Conservation (phyloP, 2,888 invertebrate species). For the Apamea anceps region DNA sequence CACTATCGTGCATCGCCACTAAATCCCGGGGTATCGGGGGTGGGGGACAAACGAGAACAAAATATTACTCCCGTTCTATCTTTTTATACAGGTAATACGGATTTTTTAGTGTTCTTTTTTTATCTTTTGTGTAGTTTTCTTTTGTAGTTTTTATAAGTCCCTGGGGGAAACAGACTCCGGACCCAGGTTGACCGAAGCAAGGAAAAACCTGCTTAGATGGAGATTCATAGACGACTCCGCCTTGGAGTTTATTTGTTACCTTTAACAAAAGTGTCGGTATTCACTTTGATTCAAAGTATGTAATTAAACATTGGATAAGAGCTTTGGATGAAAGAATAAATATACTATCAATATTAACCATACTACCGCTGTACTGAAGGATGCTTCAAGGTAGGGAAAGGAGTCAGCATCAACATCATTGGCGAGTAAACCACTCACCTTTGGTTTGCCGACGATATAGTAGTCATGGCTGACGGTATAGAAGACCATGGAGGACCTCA, state of each 20-base stretch:
- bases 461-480: no score
- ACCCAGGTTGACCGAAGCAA: no score
- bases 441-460: no score
- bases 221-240: no score
- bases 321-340: background rate
- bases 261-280: background rate
- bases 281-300: background rate
- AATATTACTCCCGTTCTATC: constrained; percentile 25
- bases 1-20: constrained; percentile 55
- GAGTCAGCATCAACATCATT: no score
- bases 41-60: constrained; percentile 26
- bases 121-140: background rate
- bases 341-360: background rate
- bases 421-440: no score
- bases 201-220: no score
- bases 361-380: no score
- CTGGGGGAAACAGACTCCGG: no score
- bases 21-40: constrained; percentile 20
- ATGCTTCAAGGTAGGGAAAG: no score
- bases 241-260: constrained; percentile 14
- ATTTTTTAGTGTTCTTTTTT: background rate
- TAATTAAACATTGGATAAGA: background rate
- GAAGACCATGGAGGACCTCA: no score
- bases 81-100: constrained; percentile 2
- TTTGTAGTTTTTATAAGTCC: background rate